Evolutionary conservation across 2,113 vertebrate genomes (phyloP).

Genomic region (Colinus virginianus): DNA sequence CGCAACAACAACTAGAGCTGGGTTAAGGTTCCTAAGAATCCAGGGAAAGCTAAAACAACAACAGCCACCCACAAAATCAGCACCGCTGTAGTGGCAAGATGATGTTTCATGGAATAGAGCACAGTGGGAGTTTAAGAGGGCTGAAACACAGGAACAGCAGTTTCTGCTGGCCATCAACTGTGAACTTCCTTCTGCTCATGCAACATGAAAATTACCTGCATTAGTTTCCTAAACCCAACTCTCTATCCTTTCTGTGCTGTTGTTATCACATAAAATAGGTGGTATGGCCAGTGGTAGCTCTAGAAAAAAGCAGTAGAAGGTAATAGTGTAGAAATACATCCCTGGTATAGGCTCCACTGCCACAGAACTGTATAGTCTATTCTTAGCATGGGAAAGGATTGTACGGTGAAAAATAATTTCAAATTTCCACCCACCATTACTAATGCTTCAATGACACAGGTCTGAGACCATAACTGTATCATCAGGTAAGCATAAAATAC

Average conservation of each 20-base stretch:
- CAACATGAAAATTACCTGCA: neutral
- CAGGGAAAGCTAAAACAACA: neutral
- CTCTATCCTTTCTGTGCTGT: neutral
- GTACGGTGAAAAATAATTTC: rapidly evolving
- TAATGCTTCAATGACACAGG: neutral
- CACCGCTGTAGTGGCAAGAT: neutral
- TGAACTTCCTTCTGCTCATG: neutral
- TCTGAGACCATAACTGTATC: neutral
- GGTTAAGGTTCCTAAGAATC: neutral
- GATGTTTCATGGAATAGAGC: neutral
- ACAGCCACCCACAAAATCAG: neutral
- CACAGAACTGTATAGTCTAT: neutral
- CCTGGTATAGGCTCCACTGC: neutral
- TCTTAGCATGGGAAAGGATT: rapidly evolving
- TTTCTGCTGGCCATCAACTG: neutral
- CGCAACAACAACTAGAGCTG: neutral
- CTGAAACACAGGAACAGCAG: neutral
- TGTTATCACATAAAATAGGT: neutral
- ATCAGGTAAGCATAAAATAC: neutral
- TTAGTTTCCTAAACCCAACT: neutral
- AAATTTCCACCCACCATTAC: neutral
- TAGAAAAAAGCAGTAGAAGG: neutral
- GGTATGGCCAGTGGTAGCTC: neutral
- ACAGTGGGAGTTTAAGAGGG: neutral
- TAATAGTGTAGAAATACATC: neutral